Evolutionary conservation across 30 jellyfish, hydroid and myxozoan species (phyloP).

Genomic region (Aurelia aurita): DNA sequence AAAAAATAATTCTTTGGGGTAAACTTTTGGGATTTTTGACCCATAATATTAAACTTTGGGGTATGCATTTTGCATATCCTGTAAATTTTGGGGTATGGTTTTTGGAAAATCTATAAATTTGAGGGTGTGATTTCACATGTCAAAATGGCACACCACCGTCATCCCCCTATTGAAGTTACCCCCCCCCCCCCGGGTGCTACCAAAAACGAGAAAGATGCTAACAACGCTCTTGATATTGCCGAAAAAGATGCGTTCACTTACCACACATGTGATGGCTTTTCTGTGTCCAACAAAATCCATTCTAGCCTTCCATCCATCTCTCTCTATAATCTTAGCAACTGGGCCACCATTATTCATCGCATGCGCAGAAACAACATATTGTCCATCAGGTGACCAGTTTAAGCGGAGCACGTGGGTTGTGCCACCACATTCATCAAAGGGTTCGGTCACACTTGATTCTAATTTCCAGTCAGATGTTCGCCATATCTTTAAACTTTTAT

Average conservation of each 20-base stretch:
- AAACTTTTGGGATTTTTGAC: no score
- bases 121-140: no score
- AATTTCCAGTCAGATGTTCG: conserved; percentile 84
- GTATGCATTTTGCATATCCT: no score
- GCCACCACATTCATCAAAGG: conserved; percentile 93
- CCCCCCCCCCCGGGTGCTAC: no score
- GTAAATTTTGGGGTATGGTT: no score
- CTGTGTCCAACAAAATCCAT: conserved; percentile 99
- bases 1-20: no score
- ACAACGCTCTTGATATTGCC: no score
- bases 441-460: conserved; percentile 86
- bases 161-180: no score
- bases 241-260: conserved; percentile 19
- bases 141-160: no score
- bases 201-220: no score
- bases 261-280: conserved; percentile 96
- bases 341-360: conserved; percentile 99
- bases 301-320: conserved; percentile 96
- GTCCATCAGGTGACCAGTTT: conserved; percentile 99
- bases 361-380: conserved; percentile 95
- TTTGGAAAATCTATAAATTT: no score
- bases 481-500: conserved; percentile 91
- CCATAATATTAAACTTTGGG: no score
- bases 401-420: conserved; percentile 96
- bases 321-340: conserved; percentile 93